Base-by-base conservation (phyloP, 2,797 vertebrate species). In the Hydrophis major region DNA sequence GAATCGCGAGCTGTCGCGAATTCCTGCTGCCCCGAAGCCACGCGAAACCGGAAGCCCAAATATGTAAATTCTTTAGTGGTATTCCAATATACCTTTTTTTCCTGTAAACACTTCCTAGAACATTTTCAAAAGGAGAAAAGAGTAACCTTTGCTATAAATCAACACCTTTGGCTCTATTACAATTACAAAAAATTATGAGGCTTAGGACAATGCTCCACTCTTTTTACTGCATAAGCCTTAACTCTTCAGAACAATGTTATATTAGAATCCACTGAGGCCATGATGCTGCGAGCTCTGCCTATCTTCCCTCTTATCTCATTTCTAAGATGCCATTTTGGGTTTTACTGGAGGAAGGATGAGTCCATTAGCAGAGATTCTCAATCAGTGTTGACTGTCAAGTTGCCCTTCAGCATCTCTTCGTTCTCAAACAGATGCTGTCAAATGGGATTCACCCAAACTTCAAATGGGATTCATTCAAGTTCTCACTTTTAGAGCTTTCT, bases 401-500 rank as follows among this genome's bases (percentile, higher is more conserved):
- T 60, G 94, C 95, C 94, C 95, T 95, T 95, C 96, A 96, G 95
- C 96, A 96, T 78, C 16, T 78, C 42, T 42, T 78, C 18, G 94
- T 96, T 96, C 96, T 96, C 96, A 96, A 96, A 93, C 94, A 95
- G 95, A 96, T 47, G 0, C 95, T 95, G 94, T 94, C 94, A 69
- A 69, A n/a, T n/a, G 13, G 63, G 28, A 66, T 66, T n/a, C 4
- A 97, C 95, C 96, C 96, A 97, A 96, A 96, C 94, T 95, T 95
- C 94, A 93, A 96, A 96, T 94, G 95, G 94, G 90, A 97, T 97
- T 94, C n/a, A 0, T 96, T 94, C 95, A 96, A 97, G 96, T n/a
- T 95, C 92, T 97, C 94, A 88, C 91, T 96, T 94, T 92, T 94
- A 96, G 95, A 96, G 96, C 96, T 96, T 95, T 96, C 87, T 91